Percentiles rank a stretch among this genome's conserved stretches.
These are phyloP conservation scores for Medauroidea extradentata DNA, from an alignment of 1,140 invertebrate genomes.

Conservation along the genomic window DNA sequence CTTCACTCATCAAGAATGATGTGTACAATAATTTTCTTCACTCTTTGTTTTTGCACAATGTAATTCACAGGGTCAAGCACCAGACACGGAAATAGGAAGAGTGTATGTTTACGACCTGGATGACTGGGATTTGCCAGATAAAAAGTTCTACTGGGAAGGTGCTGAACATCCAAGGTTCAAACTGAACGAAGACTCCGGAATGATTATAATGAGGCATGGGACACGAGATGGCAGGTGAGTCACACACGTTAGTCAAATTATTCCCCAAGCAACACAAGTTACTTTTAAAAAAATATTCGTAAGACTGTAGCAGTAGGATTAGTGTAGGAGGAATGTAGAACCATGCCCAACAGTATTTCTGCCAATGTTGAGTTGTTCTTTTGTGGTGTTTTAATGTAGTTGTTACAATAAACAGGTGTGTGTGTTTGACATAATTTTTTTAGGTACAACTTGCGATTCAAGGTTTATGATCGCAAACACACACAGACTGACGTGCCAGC, in stretches of 20 bases:
- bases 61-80: slow-evolving; percentile 71
- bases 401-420: too few relatives aligned
- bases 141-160: slow-evolving; percentile 91
- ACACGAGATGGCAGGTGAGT: slow-evolving; percentile 76
- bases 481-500: slow-evolving; percentile 87
- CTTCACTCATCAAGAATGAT: too few relatives aligned
- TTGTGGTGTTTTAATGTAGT: too few relatives aligned
- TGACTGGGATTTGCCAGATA: slow-evolving; percentile 96
- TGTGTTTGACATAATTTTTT: not conserved
- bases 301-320: too few relatives aligned
- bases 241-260: too few relatives aligned
- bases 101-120: slow-evolving; percentile 96
- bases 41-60: slow-evolving; percentile 15
- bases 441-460: slow-evolving; percentile 72
- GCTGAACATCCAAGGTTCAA: slow-evolving; percentile 79
- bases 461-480: slow-evolving; percentile 90
- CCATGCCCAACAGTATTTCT: too few relatives aligned
- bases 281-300: too few relatives aligned
- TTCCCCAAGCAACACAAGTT: too few relatives aligned
- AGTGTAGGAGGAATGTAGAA: too few relatives aligned
- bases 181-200: slow-evolving; percentile 85
- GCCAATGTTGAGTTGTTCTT: too few relatives aligned
- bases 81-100: slow-evolving; percentile 87
- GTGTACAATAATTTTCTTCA: not conserved
- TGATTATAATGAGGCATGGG: slow-evolving; percentile 91